A percentile compares a stretch with the other conserved stretches of the same genome.
Conservation (phyloP, 2,888 invertebrate species). For the Aproaerema taeniolella region DNA sequence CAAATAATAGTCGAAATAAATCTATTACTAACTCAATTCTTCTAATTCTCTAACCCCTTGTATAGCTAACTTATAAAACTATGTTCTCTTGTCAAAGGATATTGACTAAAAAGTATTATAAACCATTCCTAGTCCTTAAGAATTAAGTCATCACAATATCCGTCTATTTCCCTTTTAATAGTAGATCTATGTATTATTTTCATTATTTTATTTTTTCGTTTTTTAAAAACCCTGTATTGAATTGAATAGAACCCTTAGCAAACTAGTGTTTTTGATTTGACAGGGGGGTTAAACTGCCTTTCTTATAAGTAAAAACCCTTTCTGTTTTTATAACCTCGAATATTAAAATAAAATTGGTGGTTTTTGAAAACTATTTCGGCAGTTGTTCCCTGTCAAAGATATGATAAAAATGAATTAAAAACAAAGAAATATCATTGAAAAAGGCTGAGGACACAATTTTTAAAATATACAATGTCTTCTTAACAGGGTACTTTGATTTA, state of each 20-base stretch:
- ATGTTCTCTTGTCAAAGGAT: too few relatives aligned
- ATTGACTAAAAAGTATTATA: constrained; percentile 18
- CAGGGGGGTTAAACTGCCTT: constrained; percentile 36
- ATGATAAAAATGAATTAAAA: constrained; percentile 40
- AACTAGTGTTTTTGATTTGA: constrained; percentile 53
- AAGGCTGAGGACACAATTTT: constrained; percentile 76
- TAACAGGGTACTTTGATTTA: constrained; percentile 74
- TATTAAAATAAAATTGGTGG: neutral
- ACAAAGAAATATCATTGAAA: constrained; percentile 68
- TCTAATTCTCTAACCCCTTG: too few relatives aligned
- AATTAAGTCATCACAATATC: constrained; percentile 39
- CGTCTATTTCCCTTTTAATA: constrained; percentile 39
- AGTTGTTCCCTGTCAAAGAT: constrained; percentile 42
- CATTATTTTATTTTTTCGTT: constrained; percentile 25
- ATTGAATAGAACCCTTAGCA: constrained; percentile 72
- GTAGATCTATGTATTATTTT: constrained; percentile 27
- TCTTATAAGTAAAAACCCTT: neutral
- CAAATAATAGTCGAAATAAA: too few relatives aligned
- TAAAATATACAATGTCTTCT: constrained; percentile 75
- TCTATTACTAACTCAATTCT: too few relatives aligned
- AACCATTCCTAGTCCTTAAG: constrained; percentile 38
- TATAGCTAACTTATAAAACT: too few relatives aligned
- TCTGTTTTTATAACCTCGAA: neutral
- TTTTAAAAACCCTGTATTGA: constrained; percentile 59
- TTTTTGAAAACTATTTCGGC: constrained; percentile 1